Evolutionary conservation across 2,797 vertebrate species (phyloP).

Genomic region (Amblyopsis hoosieri): DNA sequence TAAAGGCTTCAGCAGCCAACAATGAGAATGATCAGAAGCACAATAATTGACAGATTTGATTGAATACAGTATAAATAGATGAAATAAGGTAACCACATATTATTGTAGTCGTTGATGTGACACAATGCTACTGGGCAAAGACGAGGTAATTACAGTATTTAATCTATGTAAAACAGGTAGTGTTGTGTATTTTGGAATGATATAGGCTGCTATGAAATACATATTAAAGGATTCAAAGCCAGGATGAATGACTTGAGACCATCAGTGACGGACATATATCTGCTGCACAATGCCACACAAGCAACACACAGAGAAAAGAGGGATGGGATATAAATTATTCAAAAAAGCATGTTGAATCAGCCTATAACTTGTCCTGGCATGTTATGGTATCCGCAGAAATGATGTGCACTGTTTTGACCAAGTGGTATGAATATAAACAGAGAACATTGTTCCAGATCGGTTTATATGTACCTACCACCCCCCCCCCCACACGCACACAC

Average conservation of each 20-base stretch:
- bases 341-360: slow-evolving; percentile 24
- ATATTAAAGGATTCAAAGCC: no score
- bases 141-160: no score
- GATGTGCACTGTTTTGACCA: slow-evolving; percentile 7
- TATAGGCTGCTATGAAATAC: no score
- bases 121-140: no score
- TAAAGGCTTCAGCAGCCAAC: no score
- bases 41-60: not conserved
- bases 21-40: no score
- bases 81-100: slow-evolving; percentile 22
- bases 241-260: no score
- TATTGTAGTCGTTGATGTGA: not conserved
- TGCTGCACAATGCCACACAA: not conserved
- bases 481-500: no score
- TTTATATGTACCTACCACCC: no score
- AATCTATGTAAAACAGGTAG: no score
- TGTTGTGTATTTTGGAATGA: no score
- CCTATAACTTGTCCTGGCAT: slow-evolving; percentile 13
- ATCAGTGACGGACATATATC: no score
- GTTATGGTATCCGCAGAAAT: slow-evolving; percentile 10
- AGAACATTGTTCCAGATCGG: not conserved
- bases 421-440: slow-evolving; percentile 14
- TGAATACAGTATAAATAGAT: slow-evolving; percentile 12
- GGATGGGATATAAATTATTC: slow-evolving; percentile 19
- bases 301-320: not conserved